These are phyloP conservation scores for Polypedilum vanderplanki DNA, from an alignment of 1,140 invertebrate species.

Conservation along the genomic window DNA sequence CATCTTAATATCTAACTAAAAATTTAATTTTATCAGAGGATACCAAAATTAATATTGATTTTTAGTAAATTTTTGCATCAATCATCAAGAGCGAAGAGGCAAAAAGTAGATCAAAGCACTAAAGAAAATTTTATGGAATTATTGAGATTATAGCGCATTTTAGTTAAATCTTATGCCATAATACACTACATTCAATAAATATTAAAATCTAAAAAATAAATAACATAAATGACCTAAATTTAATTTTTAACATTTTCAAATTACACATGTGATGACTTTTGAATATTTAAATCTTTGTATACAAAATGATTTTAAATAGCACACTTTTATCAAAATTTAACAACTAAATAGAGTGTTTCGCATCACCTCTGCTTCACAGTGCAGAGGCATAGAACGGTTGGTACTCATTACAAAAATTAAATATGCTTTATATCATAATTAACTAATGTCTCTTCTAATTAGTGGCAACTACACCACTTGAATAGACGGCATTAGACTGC, in stretches of 20 bases:
- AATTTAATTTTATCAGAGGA: not conserved
- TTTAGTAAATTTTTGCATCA: not conserved
- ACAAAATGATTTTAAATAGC: too few species aligned
- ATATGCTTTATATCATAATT: not conserved
- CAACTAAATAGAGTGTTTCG: too few species aligned
- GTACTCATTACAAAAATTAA: not conserved
- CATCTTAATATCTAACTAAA: not conserved
- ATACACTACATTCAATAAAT: not conserved
- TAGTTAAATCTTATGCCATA: too few species aligned
- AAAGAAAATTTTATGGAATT: not conserved
- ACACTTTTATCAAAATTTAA: too few species aligned
- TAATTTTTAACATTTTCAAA: too few species aligned
- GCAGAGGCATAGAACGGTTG: not conserved
- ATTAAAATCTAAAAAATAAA: not conserved
- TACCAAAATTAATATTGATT: not conserved
- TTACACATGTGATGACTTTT: too few species aligned
- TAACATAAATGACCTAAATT: not conserved
- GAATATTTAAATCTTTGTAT: too few species aligned
- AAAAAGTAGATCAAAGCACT: not conserved
- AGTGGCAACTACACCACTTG: not conserved
- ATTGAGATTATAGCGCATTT: not conserved
- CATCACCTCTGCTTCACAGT: too few species aligned
- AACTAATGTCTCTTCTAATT: not conserved
- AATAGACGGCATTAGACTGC: too few species aligned
- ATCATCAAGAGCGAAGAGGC: not conserved